A percentile compares a stretch with the other conserved stretches of the same genome.
These are phyloP conservation scores for Onychostruthus taczanowskii DNA, from an alignment of 2,113 vertebrate genomes.

Conservation along the genomic window DNA sequence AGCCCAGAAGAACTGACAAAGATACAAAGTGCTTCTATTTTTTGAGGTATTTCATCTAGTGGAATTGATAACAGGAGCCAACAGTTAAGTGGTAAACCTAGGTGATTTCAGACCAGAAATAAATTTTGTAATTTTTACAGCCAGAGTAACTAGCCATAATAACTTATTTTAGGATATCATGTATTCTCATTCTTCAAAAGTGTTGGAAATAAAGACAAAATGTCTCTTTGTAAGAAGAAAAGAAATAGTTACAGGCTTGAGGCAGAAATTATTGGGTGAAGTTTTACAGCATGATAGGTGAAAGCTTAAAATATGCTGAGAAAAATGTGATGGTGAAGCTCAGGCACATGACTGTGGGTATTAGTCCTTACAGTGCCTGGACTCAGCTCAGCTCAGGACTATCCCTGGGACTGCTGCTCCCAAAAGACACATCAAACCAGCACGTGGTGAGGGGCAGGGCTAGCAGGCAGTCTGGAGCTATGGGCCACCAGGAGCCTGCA, in stretches of 20 bases:
- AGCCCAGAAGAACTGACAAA: neutral
- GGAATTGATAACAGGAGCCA: neutral
- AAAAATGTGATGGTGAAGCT: neutral
- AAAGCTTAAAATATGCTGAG: neutral
- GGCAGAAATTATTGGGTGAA: neutral
- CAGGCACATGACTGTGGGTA: neutral
- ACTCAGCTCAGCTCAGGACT: accelerated
- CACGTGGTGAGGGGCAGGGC: neutral
- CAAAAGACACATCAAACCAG: accelerated
- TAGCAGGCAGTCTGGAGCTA: accelerated
- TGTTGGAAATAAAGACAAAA: neutral
- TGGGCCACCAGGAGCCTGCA: neutral
- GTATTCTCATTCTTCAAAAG: neutral
- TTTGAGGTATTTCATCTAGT: neutral
- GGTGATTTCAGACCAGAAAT: neutral
- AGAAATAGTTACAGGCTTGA: neutral
- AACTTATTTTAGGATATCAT: neutral
- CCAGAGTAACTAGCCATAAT: neutral
- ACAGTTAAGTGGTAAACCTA: neutral
- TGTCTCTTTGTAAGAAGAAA: neutral
- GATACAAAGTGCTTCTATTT: neutral
- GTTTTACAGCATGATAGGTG: neutral
- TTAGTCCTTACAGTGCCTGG: neutral
- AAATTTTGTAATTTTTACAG: neutral
- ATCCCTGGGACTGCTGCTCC: accelerated